These are phyloP conservation scores for Stomatorhinus ivindoensis DNA, from an alignment of 2,113 vertebrate genomes.

Conservation along the genomic window DNA sequence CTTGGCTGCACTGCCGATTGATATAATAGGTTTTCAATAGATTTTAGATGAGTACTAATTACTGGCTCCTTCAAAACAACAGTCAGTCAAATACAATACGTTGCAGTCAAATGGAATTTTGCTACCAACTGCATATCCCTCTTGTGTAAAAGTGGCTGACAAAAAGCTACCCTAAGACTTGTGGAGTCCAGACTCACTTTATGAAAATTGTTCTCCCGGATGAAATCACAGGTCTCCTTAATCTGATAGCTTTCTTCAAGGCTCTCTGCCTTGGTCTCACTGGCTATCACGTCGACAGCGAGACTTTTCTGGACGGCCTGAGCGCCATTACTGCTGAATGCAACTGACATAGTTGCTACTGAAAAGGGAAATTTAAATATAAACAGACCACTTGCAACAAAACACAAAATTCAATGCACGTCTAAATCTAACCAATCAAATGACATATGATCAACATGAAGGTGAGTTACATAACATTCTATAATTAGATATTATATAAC, in stretches of 20 bases:
- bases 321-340: slow-evolving; percentile 3
- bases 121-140: not conserved
- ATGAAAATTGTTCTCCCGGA: slow-evolving; percentile 40
- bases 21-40: not conserved
- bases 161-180: not conserved
- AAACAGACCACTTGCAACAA: not conserved
- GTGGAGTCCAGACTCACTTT: slow-evolving; percentile 40
- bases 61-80: not conserved
- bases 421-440: not conserved
- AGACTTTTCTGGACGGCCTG: not conserved
- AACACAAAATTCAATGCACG: not conserved
- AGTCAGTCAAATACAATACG: not conserved
- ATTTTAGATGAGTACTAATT: not conserved
- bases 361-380: not conserved
- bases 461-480: not conserved
- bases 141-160: not conserved
- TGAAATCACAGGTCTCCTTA: slow-evolving; percentile 52
- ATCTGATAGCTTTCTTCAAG: slow-evolving; percentile 52
- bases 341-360: not conserved
- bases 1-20: not conserved
- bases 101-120: not conserved
- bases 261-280: slow-evolving; percentile 17
- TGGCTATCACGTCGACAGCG: not conserved
- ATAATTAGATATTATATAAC: not conserved
- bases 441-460: not conserved